Percentiles rank a stretch among this genome's conserved stretches.
These are phyloP conservation scores for Ornithoptera alexandrae DNA, from an alignment of 2,888 invertebrate species.

Conservation along the genomic window DNA sequence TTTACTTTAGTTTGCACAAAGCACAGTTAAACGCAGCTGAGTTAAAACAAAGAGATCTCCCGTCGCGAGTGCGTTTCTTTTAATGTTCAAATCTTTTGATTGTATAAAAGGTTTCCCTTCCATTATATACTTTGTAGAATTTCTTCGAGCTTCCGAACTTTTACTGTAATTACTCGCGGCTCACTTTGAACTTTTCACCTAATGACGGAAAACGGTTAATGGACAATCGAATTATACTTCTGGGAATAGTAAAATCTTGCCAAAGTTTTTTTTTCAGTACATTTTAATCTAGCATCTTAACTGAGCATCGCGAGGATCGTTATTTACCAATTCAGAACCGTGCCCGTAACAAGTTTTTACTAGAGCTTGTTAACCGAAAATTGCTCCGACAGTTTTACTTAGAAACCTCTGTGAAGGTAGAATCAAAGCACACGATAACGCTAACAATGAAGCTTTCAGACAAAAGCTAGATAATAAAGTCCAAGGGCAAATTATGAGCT, in stretches of 20 bases:
- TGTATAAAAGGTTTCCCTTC: slow-evolving; percentile 4
- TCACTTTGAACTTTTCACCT: slow-evolving; percentile 2
- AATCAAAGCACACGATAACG: slow-evolving; percentile 23
- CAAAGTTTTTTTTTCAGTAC: no score
- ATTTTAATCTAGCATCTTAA: not conserved
- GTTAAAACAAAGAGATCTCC: not conserved
- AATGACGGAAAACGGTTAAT: not conserved
- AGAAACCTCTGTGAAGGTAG: slow-evolving; percentile 22
- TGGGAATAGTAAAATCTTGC: no score
- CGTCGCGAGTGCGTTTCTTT: not conserved
- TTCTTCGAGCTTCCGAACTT: slow-evolving; percentile 8
- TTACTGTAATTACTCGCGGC: slow-evolving; percentile 1
- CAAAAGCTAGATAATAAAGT: slow-evolving; percentile 19
- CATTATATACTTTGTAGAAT: not conserved
- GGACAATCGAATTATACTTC: not conserved
- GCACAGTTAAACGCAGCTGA: not conserved
- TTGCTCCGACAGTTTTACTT: slow-evolving; percentile 25
- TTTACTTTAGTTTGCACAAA: no score
- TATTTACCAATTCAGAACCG: not conserved
- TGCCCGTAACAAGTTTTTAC: slow-evolving; percentile 15
- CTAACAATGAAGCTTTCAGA: slow-evolving; percentile 22
- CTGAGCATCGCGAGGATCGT: not conserved
- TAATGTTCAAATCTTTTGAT: slow-evolving; percentile 11
- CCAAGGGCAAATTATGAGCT: slow-evolving; percentile 16
- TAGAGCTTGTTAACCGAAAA: slow-evolving; percentile 22